Base-by-base conservation (phyloP, 92 coral and sea anemone species). In the Actinostola sp. region DNA sequence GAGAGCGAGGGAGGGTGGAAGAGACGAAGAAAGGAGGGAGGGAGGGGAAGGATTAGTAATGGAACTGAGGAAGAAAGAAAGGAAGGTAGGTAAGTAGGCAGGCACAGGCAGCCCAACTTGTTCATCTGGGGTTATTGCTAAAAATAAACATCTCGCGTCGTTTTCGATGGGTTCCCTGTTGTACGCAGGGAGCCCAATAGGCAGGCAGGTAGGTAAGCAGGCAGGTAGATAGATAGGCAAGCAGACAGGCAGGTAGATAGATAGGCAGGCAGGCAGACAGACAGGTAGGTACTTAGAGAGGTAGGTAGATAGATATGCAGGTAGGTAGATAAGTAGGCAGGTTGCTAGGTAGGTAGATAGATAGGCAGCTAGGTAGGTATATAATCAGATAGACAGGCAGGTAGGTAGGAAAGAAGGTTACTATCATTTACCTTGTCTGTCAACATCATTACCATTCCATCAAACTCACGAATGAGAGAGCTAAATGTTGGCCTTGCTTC, bases 401-500 rank as follows among this genome's bases (percentile, higher is more conserved):
- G 55, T 2, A 11, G 53, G 53, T 6, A 46, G 53, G 17, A 46
- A 46, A 16, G 17, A n/a, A 46, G 17, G 53, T 46, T 25, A 28
- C 2, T 14, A 28, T 10, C 33, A 59, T 62, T 31, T 67, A 92
- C 98, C 92, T 91, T 79, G 32, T 91, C 90, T 42, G 98, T 85
- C 43, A 86, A 59, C 57, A 75, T 28, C 16, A 97, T 52, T 25
- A 94, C 83, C 87, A 91, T 82, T 0, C 42, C 25, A 54, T 91
- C 98, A 51, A 94, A 79, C 69, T 85, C 84, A 14, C 61, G 63
- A 31, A 88, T 90, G 45, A 94, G 92, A 42, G 90, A 72, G 1
- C 88, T 71, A 59, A 94, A 94, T 19, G 89, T 82, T 12, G 98
- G 98, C 33, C 98, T 73, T 16, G 65, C 61, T 39, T 88, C 85